Evolutionary conservation across 2,888 invertebrate species (phyloP).

Genomic region (Harpalus rufipes): DNA sequence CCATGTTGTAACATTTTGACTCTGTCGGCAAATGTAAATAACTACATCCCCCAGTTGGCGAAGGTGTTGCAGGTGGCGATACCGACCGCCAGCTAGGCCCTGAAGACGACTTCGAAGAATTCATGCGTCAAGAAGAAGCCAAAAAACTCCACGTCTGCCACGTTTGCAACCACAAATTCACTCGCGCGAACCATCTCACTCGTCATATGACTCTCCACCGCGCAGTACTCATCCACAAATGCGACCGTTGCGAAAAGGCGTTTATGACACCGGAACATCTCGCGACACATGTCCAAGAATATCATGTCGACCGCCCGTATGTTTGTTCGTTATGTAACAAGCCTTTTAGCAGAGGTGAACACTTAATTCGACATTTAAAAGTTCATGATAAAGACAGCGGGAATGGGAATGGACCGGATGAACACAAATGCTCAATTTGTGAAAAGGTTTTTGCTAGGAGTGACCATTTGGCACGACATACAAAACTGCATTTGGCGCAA

Average conservation of each 20-base stretch:
- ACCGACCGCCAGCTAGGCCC: constrained; percentile 47
- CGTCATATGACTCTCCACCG: constrained; percentile 76
- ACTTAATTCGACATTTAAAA: constrained; percentile 76
- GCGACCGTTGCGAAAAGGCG: constrained; percentile 76
- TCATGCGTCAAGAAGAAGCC: constrained; percentile 69
- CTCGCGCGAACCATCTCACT: constrained; percentile 75
- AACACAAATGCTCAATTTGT: constrained; percentile 76
- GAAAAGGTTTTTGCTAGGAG: constrained; percentile 76
- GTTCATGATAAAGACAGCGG: constrained; percentile 72
- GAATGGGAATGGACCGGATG: constrained; percentile 71
- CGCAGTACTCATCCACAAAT: constrained; percentile 75
- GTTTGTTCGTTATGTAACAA: constrained; percentile 76
- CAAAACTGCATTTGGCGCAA: constrained; percentile 80
- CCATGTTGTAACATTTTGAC: no score
- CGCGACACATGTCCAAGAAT: constrained; percentile 75
- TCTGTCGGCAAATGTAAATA: no score
- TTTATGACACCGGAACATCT: constrained; percentile 75
- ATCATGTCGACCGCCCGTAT: constrained; percentile 76
- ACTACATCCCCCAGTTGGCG: constrained; percentile 27
- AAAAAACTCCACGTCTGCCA: constrained; percentile 75
- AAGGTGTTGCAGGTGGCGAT: constrained; percentile 55
- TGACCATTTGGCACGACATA: constrained; percentile 83
- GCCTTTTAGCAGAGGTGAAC: constrained; percentile 76
- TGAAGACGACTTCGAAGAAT: constrained; percentile 68
- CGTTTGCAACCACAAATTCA: constrained; percentile 75